Conservation (phyloP, 1,140 invertebrate genomes). For the Macrocentrus cingulum region DNA sequence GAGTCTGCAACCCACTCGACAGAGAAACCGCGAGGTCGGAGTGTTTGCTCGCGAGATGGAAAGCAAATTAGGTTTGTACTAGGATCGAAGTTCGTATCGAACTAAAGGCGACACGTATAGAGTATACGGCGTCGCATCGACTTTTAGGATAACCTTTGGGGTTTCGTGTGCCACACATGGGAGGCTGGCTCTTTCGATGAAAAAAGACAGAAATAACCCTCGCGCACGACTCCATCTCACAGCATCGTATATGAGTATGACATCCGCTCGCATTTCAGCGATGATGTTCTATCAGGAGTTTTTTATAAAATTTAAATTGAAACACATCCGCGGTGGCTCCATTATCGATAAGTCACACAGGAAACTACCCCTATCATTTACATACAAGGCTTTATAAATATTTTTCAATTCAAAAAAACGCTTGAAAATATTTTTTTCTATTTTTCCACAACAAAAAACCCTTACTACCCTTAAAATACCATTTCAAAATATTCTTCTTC, state of each 20-base stretch:
- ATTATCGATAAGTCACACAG: neutral
- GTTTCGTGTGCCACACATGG: slow-evolving; percentile 16
- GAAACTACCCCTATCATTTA: too few species aligned
- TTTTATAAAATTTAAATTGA: slow-evolving; percentile 30
- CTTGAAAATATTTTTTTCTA: too few species aligned
- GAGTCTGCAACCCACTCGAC: neutral
- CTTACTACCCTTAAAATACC: too few species aligned
- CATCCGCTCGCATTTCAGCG: slow-evolving; percentile 21
- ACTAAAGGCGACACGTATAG: slow-evolving; percentile 54
- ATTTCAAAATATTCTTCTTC: too few species aligned
- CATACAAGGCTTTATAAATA: neutral
- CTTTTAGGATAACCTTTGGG: slow-evolving; percentile 24
- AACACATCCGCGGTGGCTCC: slow-evolving; percentile 11
- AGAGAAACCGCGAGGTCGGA: slow-evolving; percentile 29
- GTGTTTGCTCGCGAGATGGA: slow-evolving; percentile 55
- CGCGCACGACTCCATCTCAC: slow-evolving; percentile 23
- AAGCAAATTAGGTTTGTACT: slow-evolving; percentile 56
- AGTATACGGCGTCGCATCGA: slow-evolving; percentile 37
- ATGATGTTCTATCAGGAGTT: slow-evolving; percentile 26
- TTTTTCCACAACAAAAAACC: too few species aligned
- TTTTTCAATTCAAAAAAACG: too few species aligned
- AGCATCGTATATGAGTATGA: slow-evolving; percentile 27
- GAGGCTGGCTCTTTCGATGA: slow-evolving; percentile 26
- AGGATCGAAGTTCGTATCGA: slow-evolving; percentile 53
- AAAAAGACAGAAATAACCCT: slow-evolving; percentile 22